phyloP scores from a whole-genome alignment of 2,888 invertebrate genomes.

The Hecatera dysodea region DNA sequence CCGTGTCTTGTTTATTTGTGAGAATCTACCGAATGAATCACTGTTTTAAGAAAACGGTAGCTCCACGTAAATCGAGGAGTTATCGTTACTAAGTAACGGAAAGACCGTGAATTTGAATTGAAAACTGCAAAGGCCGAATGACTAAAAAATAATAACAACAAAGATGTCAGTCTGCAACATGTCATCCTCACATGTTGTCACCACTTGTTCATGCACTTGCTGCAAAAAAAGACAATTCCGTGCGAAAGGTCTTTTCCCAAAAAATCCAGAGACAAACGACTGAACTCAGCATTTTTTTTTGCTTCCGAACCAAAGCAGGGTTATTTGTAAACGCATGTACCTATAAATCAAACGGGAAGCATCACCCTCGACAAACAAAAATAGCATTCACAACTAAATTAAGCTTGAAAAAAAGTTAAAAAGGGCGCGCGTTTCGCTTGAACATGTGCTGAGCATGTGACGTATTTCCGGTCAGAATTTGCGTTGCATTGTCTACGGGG shows the following conservation, averaged over 20 bases:
- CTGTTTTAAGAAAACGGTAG: conserved; percentile 13
- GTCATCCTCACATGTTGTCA: conserved; percentile 34
- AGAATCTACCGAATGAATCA: conserved; percentile 8
- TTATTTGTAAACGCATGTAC: conserved; percentile 66
- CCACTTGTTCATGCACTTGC: conserved; percentile 56
- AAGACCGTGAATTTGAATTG: not conserved
- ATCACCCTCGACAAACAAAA: conserved; percentile 80
- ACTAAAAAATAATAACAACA: not conserved
- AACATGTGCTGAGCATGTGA: conserved; percentile 88
- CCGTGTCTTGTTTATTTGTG: conserved; percentile 21
- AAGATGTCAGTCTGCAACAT: conserved; percentile 37
- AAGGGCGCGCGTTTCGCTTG: conserved; percentile 82
- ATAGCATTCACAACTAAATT: conserved; percentile 80
- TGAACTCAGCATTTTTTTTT: conserved; percentile 47
- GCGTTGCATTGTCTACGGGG: conserved; percentile 78
- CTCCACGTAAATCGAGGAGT: conserved; percentile 1
- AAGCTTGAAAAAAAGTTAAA: conserved; percentile 78
- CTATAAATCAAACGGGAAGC: conserved; percentile 83
- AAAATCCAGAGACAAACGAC: conserved; percentile 43
- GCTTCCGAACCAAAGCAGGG: conserved; percentile 30
- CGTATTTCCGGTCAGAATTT: conserved; percentile 88
- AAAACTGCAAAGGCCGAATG: not conserved
- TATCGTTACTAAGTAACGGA: not conserved
- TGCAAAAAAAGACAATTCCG: conserved; percentile 45
- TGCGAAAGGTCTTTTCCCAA: conserved; percentile 27